phyloP scores from a whole-genome alignment of 2,888 invertebrate species.

The Pyralis farinalis region DNA sequence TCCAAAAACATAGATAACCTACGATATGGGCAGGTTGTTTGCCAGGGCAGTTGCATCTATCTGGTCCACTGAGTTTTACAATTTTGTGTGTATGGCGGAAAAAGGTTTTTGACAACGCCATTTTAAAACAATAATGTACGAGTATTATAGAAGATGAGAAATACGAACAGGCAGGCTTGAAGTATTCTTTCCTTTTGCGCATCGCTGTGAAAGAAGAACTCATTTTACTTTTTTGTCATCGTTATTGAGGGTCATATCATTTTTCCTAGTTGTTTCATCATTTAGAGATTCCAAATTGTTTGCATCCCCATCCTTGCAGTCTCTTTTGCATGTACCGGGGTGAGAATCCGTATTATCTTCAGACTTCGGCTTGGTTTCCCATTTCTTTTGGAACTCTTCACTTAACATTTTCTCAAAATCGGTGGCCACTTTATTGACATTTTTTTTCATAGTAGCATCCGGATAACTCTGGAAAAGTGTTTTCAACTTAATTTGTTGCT shows the following conservation, averaged over 20 bases:
- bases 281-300: conserved; percentile 36
- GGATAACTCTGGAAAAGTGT: conserved; percentile 56
- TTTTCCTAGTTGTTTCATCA: conserved; percentile 45
- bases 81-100: too few relatives aligned
- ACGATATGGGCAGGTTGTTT: too few relatives aligned
- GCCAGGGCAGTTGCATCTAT: too few relatives aligned
- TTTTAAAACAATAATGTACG: too few relatives aligned
- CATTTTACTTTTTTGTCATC: conserved; percentile 37
- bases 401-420: conserved; percentile 68
- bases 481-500: not conserved
- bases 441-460: conserved; percentile 65
- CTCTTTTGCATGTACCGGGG: conserved; percentile 38
- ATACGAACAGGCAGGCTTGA: too few relatives aligned
- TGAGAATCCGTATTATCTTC: conserved; percentile 39
- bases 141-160: too few relatives aligned
- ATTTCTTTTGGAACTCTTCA: conserved; percentile 65
- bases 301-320: conserved; percentile 38
- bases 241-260: conserved; percentile 35
- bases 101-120: too few relatives aligned
- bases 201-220: too few relatives aligned
- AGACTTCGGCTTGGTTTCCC: conserved; percentile 48
- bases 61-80: too few relatives aligned
- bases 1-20: conserved; percentile 38
- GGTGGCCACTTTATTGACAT: conserved; percentile 63
- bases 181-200: too few relatives aligned